Conservation (phyloP, 2,888 invertebrate genomes). For the Bursaphelenchus okinawaensis region DNA sequence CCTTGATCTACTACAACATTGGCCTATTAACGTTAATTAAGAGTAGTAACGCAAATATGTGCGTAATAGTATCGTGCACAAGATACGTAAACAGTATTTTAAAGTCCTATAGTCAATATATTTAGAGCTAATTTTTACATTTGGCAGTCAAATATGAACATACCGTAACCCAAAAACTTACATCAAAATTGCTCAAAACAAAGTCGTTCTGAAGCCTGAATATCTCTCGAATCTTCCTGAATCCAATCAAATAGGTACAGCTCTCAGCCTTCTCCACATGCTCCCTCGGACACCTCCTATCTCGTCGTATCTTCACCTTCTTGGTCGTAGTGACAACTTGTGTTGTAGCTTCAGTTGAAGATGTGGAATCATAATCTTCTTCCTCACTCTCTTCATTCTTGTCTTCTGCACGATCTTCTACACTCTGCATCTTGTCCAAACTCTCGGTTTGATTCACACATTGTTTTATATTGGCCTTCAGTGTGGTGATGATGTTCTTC, state of each 20-base stretch:
- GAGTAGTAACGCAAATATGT: no score
- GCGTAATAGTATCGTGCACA: no score
- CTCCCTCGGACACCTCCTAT: not conserved
- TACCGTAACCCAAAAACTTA: no score
- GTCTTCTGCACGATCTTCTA: not conserved
- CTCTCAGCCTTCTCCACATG: conserved; percentile 3
- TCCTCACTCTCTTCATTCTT: not conserved
- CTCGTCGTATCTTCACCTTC: not conserved
- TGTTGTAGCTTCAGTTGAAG: conserved; percentile 1
- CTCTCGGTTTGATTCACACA: not conserved
- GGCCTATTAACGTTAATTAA: no score
- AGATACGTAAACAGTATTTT: no score
- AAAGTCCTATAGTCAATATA: no score
- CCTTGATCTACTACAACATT: no score
- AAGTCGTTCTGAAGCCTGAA: conserved; percentile 10
- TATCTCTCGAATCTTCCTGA: conserved; percentile 11
- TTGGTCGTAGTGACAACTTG: not conserved
- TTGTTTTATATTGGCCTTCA: conserved; percentile 20
- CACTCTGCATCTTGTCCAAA: not conserved
- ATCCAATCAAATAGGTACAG: conserved; percentile 1
- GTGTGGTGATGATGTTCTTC: conserved; percentile 17
- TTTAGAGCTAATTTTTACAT: no score
- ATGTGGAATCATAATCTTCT: conserved; percentile 3
- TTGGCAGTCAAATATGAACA: no score
- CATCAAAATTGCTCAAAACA: conserved; percentile 11